Evolutionary conservation across 53 echinoderm and acorn worm species (phyloP).

Genomic region (Mesocentrotus franciscanus): DNA sequence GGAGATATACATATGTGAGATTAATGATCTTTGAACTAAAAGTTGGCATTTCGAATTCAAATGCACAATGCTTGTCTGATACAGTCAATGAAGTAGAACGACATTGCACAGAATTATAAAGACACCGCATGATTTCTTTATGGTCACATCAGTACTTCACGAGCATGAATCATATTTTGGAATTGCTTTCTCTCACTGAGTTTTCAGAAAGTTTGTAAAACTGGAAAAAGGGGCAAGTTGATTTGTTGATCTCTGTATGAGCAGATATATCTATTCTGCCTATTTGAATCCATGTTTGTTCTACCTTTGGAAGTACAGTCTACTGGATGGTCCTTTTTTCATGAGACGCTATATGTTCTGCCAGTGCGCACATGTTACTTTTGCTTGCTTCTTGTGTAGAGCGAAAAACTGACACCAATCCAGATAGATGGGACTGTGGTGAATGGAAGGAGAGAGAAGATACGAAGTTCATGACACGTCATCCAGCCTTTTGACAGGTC

Average conservation of each 20-base stretch:
- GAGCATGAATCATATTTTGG: background rate
- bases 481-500: background rate
- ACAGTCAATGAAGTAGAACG: background rate
- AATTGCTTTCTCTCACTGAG: background rate
- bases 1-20: background rate
- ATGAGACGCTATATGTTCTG: background rate
- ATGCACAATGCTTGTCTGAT: constrained; percentile 19
- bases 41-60: background rate
- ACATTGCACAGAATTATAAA: background rate
- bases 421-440: background rate
- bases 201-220: background rate
- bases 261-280: background rate
- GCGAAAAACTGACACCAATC: background rate
- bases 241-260: background rate
- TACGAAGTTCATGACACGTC: background rate
- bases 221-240: background rate
- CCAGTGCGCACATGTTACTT: background rate
- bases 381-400: background rate
- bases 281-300: background rate
- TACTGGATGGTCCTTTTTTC: background rate
- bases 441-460: background rate
- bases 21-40: constrained; percentile 19
- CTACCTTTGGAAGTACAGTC: background rate
- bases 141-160: background rate
- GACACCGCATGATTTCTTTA: background rate